phyloP scores from a whole-genome alignment of 2,113 vertebrate species.

The Megaceryle maxima region DNA sequence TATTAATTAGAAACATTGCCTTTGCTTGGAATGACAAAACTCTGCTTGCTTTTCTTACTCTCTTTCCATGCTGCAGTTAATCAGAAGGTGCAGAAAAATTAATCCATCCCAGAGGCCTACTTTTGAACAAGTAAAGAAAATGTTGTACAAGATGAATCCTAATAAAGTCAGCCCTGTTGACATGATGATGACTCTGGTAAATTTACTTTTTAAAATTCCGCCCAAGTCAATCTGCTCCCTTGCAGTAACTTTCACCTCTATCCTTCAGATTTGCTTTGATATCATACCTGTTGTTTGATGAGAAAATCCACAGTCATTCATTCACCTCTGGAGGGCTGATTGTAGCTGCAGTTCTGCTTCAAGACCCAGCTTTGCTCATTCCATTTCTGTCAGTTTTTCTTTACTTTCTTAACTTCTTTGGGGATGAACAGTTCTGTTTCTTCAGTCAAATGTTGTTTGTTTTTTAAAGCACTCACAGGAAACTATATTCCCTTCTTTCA shows the following conservation, averaged over 20 bases:
- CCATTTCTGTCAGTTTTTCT: background rate
- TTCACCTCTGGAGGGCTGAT: background rate
- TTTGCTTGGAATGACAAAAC: background rate
- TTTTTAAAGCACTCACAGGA: background rate
- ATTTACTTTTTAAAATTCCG: background rate
- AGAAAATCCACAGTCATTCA: background rate
- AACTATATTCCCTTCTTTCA: background rate
- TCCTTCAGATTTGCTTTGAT: background rate
- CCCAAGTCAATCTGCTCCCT: background rate
- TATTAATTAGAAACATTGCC: background rate
- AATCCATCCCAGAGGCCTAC: conserved; percentile 81
- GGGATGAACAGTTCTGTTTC: background rate
- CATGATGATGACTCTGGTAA: conserved; percentile 89
- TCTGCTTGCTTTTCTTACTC: background rate
- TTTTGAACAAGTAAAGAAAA: conserved; percentile 86
- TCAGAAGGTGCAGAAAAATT: conserved; percentile 78
- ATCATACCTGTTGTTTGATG: background rate
- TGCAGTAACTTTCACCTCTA: background rate
- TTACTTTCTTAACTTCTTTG: background rate
- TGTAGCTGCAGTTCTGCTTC: background rate
- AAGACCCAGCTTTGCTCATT: background rate
- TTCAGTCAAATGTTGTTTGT: background rate
- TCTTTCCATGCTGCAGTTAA: conserved; percentile 71
- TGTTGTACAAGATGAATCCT: conserved; percentile 84
- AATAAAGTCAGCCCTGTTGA: conserved; percentile 87